Percentiles rank a stretch among this genome's conserved stretches.
These are phyloP conservation scores for Diabrotica virgifera DNA, from an alignment of 1,140 invertebrate genomes.

Conservation along the genomic window DNA sequence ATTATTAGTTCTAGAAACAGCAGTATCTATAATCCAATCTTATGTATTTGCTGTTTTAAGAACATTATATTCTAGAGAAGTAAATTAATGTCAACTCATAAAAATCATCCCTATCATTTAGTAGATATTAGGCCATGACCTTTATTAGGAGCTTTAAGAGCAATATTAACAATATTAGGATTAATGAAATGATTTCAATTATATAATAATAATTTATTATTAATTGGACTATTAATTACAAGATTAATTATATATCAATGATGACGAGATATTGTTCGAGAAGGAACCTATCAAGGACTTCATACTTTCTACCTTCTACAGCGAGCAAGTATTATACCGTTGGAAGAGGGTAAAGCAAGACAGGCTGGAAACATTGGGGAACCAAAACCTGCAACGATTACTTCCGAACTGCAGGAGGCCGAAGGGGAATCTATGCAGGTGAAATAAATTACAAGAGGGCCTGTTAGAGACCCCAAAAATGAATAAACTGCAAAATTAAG, in stretches of 20 bases:
- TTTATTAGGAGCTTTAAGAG: constrained; percentile 49
- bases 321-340: too few species aligned
- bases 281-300: constrained; percentile 56
- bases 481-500: too few species aligned
- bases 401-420: too few species aligned
- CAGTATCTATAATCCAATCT: constrained; percentile 40
- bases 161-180: constrained; percentile 49
- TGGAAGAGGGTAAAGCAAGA: too few species aligned
- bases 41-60: constrained; percentile 44
- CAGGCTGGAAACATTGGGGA: too few species aligned
- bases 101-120: constrained; percentile 55
- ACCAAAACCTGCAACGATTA: too few species aligned
- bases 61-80: constrained; percentile 48
- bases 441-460: too few species aligned
- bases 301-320: too few species aligned
- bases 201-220: constrained; percentile 49
- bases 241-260: constrained; percentile 57
- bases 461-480: too few species aligned
- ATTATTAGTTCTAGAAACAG: constrained; percentile 48
- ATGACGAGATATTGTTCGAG: constrained; percentile 62
- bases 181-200: constrained; percentile 54
- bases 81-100: constrained; percentile 47
- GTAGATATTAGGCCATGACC: constrained; percentile 58
- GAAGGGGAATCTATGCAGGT: too few species aligned
- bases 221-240: constrained; percentile 49